Base-by-base conservation (phyloP, 2,797 vertebrate species). In the Ispidina lecontei region DNA sequence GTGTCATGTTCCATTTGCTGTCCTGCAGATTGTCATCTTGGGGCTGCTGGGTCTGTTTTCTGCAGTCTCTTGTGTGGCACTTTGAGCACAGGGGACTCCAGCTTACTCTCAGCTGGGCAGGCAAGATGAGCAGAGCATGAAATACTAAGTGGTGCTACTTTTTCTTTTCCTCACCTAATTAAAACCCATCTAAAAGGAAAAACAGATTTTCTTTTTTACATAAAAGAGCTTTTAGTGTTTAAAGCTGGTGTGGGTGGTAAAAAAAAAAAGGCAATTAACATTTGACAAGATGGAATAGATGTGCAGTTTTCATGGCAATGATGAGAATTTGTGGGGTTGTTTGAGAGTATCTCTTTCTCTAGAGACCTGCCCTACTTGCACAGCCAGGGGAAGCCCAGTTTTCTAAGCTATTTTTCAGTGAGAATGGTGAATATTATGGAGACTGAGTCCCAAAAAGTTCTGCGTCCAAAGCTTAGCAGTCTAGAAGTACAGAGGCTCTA, bases 351-450 rank as follows among this genome's bases (percentile, higher is more conserved):
- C 33, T 12, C 21, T 35, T 91, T 75, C 65, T 87, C 80, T 54
- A 23, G 75, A 93, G 65, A 59, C n/a, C 33, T 58, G 74, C 37
- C 59, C 70, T 84, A 68, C 60, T 93, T 84, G 65, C 29, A 56
- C 60, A 68, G 65, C 39, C 5, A 37, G 15, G 65, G 59, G 51
- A 84, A 88, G 46, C 25, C 56, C 13, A 44, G 28, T 58, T 72
- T 77, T 62, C 41, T 44, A n/a, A 87, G 44, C 26, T 76, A 6
- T 29, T 72, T 54, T 71, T 68, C 33, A 58, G 72, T n/a, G 35
- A 63, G 14, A 63, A 58, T 12, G 60, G 10, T 72, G 28, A 62
- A 9, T 22, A 16, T 46, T 44, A 17, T 10, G 29, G 14, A 20
- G 23, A 22, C 23, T 9, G 37, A 47, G 31, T 56, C 47, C 17